phyloP scores from a whole-genome alignment of 2,113 vertebrate species.

The Petaurus breviceps region DNA sequence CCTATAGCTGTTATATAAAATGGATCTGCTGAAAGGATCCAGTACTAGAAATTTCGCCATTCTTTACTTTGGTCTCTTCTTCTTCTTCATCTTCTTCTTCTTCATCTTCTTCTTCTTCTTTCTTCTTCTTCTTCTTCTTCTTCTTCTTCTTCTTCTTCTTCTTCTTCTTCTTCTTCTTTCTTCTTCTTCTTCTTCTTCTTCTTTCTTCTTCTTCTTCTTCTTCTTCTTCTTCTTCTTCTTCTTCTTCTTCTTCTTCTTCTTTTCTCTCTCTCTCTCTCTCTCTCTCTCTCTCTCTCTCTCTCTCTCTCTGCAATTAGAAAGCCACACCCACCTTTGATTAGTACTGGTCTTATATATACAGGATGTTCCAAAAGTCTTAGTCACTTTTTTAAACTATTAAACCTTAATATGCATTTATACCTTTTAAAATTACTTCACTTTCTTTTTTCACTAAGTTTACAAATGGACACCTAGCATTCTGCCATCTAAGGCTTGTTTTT shows the following conservation, averaged over 20 bases:
- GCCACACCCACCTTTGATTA: not conserved
- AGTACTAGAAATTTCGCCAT: not conserved
- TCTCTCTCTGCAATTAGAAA: not conserved
- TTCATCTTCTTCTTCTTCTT: too few species aligned
- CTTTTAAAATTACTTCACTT: not conserved
- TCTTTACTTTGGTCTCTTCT: not conserved
- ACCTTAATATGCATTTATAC: not conserved
- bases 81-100: too few species aligned
- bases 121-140: too few species aligned
- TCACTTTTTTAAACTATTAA: not conserved
- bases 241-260: too few species aligned
- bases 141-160: too few species aligned
- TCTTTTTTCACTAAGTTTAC: not conserved
- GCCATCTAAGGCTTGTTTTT: not conserved
- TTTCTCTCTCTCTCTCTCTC: too few species aligned
- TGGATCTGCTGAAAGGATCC: not conserved
- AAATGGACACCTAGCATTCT: not conserved
- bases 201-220: too few species aligned
- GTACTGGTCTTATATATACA: not conserved
- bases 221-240: too few species aligned
- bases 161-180: too few species aligned
- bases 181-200: too few species aligned
- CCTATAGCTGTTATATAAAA: not conserved
- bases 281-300: too few species aligned
- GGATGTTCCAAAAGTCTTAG: not conserved